Evolutionary conservation across 2,113 vertebrate species (phyloP), one percentile per base, ranked within the genome.

Genomic region (Phaethornis superciliosus): DNA sequence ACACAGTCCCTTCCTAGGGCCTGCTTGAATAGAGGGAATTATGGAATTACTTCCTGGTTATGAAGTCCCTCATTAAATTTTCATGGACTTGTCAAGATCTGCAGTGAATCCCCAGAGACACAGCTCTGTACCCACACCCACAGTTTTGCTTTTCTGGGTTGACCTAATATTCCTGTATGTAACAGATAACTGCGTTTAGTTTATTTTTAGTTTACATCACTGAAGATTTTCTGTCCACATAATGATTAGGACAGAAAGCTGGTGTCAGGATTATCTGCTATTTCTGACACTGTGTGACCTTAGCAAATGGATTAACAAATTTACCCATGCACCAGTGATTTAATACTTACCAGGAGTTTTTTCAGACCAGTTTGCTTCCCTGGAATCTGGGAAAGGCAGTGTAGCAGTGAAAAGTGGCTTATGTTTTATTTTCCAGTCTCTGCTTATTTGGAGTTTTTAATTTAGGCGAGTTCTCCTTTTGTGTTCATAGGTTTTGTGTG

Each of bases 251-350:
- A 87, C 55, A 81, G 86, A 94, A 93, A 79, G 87, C 87, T 89
- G 35, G 32, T 91, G 85, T 94, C 59, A 30, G 94, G 93, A 93
- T 96, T 93, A 95, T 94, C 95, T 92, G 70, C 91, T 90, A 26
- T 90, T 93, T 94, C 74, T 95, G 91, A 84, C 59, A 33, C 94
- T 72, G 74, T 82, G 81, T 95, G 91, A 95, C 87, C 91, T 96
- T 94, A 87, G 77, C 94, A 69, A 92, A 82, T 91, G 94, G 93
- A 89, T 95, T 96, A 94, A 89, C 84, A 96, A 95, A 94, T 95
- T 87, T 87, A 72, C 86, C 62, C 84, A 91, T 90, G 95, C 94
- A 92, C 70, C 77, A 89, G 60, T 92, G 83, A 89, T 92, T 93
- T 95, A 71, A 89, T 92, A 82, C 81, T 89, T 87, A 21, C 30